phyloP scores from a whole-genome alignment of 2,888 invertebrate genomes.

The Dorcus parallelipipedus region DNA sequence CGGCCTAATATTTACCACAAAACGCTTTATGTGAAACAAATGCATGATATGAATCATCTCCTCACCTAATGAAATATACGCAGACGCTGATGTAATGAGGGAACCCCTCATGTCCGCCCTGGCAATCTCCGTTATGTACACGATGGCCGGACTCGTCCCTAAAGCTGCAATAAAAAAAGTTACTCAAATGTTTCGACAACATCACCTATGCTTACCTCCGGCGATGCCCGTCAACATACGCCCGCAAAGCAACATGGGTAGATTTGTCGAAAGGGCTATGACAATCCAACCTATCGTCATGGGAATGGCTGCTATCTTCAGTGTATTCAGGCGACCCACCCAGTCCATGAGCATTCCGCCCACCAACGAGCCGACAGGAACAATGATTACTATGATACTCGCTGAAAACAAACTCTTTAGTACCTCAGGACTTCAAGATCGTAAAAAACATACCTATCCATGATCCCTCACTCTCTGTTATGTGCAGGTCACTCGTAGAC shows the following conservation, averaged over 20 bases:
- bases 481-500: slow-evolving; percentile 33
- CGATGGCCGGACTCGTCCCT: slow-evolving; percentile 59
- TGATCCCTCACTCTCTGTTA: slow-evolving; percentile 45
- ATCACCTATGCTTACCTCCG: slow-evolving; percentile 43
- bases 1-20: too few relatives aligned
- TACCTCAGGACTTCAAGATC: background rate
- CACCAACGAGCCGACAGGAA: slow-evolving; percentile 54
- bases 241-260: slow-evolving; percentile 53
- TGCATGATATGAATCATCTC: background rate
- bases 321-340: slow-evolving; percentile 54
- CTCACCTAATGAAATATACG: slow-evolving; percentile 57
- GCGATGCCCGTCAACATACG: slow-evolving; percentile 56
- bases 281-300: slow-evolving; percentile 55
- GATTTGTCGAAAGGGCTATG: slow-evolving; percentile 52
- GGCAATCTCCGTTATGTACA: slow-evolving; percentile 61
- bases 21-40: too few relatives aligned
- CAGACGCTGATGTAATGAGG: slow-evolving; percentile 57
- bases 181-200: background rate
- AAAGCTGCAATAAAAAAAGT: slow-evolving; percentile 44
- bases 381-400: slow-evolving; percentile 55
- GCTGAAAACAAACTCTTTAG: slow-evolving; percentile 43
- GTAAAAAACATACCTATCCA: slow-evolving; percentile 49
- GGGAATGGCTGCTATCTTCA: slow-evolving; percentile 56
- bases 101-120: slow-evolving; percentile 59
- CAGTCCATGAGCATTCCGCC: slow-evolving; percentile 57